phyloP scores from a whole-genome alignment of 2,888 invertebrate genomes.

The Acrocyrtus sp. region DNA sequence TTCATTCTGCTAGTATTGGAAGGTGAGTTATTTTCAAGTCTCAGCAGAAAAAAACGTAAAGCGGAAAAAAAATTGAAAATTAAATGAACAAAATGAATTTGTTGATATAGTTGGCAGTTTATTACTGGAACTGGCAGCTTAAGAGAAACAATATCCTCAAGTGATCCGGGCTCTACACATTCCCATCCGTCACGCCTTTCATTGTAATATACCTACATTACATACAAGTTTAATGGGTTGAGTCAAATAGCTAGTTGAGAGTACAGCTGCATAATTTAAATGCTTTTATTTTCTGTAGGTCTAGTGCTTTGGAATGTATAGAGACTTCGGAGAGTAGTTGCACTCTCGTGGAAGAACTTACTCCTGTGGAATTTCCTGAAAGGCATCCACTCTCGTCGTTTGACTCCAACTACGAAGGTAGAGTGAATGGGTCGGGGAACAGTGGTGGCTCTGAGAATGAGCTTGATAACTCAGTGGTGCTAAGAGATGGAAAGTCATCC shows the following conservation, averaged over 20 bases:
- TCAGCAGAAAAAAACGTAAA: too few relatives aligned
- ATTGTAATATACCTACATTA: too few relatives aligned
- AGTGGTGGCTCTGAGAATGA: conserved; percentile 21
- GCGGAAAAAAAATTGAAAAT: not conserved
- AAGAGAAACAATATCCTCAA: conserved; percentile 69
- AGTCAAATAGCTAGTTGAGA: too few relatives aligned
- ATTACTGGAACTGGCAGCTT: conserved; percentile 76
- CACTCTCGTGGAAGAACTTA: conserved; percentile 61
- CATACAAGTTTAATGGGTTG: too few relatives aligned
- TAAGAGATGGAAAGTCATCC: conserved; percentile 25
- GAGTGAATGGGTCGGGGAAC: conserved; percentile 8
- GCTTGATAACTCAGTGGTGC: conserved; percentile 35
- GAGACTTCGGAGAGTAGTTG: conserved; percentile 63
- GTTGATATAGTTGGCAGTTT: conserved; percentile 75
- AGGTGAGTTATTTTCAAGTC: too few relatives aligned
- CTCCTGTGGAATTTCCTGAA: conserved; percentile 41
- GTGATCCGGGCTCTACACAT: conserved; percentile 65
- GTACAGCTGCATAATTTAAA: too few relatives aligned
- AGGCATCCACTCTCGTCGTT: conserved; percentile 37
- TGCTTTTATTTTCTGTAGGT: conserved; percentile 21
- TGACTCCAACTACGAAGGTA: conserved; percentile 12
- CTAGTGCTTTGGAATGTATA: conserved; percentile 56
- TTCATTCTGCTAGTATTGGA: conserved; percentile 71
- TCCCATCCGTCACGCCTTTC: conserved; percentile 63
- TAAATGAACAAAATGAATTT: conserved; percentile 1